Evolutionary conservation across 1,140 invertebrate species (phyloP).

Genomic region (Hylaeus anthracinus): DNA sequence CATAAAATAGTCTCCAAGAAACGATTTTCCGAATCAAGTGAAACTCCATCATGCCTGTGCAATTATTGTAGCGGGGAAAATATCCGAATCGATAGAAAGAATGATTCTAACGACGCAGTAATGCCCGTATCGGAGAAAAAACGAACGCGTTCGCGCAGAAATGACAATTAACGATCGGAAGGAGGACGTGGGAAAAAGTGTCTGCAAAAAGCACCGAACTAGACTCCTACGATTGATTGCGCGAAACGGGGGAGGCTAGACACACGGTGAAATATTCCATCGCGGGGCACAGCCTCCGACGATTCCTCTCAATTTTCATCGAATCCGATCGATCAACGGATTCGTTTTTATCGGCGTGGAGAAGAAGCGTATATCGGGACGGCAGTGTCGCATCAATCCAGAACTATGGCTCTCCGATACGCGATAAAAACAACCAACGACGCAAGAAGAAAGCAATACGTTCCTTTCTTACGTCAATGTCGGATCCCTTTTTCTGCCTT

Average conservation of each 20-base stretch:
- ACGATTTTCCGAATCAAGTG: too few relatives aligned
- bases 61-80: neutral
- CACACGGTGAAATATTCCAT: conserved; percentile 27
- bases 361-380: neutral
- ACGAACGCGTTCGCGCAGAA: neutral
- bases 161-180: conserved; percentile 23
- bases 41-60: neutral
- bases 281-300: neutral
- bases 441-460: conserved; percentile 50
- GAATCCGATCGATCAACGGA: conserved; percentile 23
- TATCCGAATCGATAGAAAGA: neutral
- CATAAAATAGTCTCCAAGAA: too few relatives aligned
- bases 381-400: conserved; percentile 30
- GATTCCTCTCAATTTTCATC: conserved; percentile 39
- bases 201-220: neutral
- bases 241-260: neutral
- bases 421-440: conserved; percentile 52
- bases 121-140: neutral
- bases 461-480: conserved; percentile 51
- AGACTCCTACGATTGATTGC: conserved; percentile 2
- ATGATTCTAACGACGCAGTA: neutral
- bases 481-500: neutral
- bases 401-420: conserved; percentile 2
- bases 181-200: neutral
- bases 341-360: conserved; percentile 28